These are phyloP conservation scores for Drosophila parvula DNA, from an alignment of 1,140 invertebrate genomes.

Conservation along the genomic window DNA sequence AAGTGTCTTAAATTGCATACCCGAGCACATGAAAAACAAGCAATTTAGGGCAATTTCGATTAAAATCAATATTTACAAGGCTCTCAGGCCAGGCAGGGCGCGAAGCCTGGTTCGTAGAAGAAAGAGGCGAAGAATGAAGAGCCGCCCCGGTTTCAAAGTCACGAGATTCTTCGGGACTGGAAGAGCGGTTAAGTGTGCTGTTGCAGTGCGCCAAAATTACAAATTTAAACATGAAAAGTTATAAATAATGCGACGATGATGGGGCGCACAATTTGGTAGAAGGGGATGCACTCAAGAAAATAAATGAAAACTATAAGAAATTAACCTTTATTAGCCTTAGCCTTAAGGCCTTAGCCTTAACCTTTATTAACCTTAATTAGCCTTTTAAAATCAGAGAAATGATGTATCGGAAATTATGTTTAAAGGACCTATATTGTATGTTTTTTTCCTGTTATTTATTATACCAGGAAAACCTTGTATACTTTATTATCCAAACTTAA, in stretches of 20 bases:
- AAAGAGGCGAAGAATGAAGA: constrained; percentile 2
- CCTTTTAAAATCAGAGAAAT: too few species aligned
- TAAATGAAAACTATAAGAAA: neutral
- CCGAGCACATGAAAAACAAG: constrained; percentile 59
- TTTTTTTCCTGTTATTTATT: too few species aligned
- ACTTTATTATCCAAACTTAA: too few species aligned
- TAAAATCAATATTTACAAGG: constrained; percentile 81
- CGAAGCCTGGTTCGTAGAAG: too few species aligned
- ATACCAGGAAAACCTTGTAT: too few species aligned
- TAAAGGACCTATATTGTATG: neutral
- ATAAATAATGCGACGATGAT: constrained; percentile 76
- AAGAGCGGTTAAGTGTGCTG: constrained; percentile 12
- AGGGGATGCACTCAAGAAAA: constrained; percentile 10
- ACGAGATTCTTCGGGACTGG: constrained; percentile 14
- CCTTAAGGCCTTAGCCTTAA: too few species aligned
- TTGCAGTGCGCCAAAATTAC: constrained; percentile 72
- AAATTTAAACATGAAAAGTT: constrained; percentile 82
- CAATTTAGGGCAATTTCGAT: constrained; percentile 81
- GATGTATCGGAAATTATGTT: too few species aligned
- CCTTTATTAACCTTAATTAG: too few species aligned
- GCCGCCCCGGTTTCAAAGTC: constrained; percentile 1
- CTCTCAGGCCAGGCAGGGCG: constrained; percentile 11
- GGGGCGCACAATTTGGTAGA: constrained; percentile 15
- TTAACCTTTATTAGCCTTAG: too few species aligned
- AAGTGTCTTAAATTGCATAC: constrained; percentile 71